phyloP scores from a whole-genome alignment of 2,797 vertebrate species.

The Macrochelys suwanniensis region DNA sequence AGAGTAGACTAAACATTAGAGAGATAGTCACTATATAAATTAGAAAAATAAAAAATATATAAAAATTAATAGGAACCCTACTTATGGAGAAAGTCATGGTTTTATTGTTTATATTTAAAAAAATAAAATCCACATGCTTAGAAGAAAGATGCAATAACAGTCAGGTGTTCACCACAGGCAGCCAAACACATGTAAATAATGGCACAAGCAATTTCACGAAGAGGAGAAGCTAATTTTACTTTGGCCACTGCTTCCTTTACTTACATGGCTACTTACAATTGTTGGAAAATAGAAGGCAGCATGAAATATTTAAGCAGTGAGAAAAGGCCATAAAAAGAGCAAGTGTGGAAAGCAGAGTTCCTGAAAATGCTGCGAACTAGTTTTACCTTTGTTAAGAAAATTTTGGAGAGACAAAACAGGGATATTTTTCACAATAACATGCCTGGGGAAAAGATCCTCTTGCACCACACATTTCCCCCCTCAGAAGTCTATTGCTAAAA shows the following conservation, averaged over 20 bases:
- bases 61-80: not conserved
- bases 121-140: not conserved
- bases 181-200: not conserved
- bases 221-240: not conserved
- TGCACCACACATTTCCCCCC: slow-evolving; percentile 37
- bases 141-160: not conserved
- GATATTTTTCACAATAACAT: slow-evolving; percentile 44
- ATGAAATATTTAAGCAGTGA: not conserved
- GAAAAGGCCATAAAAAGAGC: slow-evolving; percentile 17
- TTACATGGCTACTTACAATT: not conserved
- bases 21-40: not conserved
- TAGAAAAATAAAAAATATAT: slow-evolving; percentile 29
- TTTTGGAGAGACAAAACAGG: slow-evolving; percentile 33
- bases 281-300: not conserved
- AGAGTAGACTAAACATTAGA: not conserved
- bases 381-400: slow-evolving; percentile 35
- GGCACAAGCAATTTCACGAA: not conserved
- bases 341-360: not conserved
- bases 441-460: slow-evolving; percentile 49
- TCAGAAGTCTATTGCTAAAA: slow-evolving; percentile 52
- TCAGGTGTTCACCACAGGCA: slow-evolving; percentile 15
- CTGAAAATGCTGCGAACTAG: not conserved
- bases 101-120: not conserved
- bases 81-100: not conserved
- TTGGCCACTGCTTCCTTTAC: not conserved